Conservation (phyloP, 2,888 invertebrate genomes). For the Lepidonotus clava region DNA sequence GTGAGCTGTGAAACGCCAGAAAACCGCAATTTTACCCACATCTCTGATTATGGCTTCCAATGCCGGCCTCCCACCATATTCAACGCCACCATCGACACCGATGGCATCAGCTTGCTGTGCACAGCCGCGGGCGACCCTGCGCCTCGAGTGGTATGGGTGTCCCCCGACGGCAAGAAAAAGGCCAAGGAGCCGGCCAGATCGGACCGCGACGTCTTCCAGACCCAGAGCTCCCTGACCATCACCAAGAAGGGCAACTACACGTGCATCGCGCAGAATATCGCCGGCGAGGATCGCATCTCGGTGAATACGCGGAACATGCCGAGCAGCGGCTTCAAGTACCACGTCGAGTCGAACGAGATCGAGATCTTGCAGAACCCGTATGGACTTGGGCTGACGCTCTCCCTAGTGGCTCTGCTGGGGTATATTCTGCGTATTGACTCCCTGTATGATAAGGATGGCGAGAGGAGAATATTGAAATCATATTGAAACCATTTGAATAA, state of each 20-base stretch:
- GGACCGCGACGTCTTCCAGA: constrained; percentile 55
- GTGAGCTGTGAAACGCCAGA: constrained; percentile 61
- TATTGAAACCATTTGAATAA: no score
- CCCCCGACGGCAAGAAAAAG: constrained; percentile 50
- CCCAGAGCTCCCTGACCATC: constrained; percentile 58
- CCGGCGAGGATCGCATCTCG: constrained; percentile 59
- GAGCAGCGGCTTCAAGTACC: constrained; percentile 56
- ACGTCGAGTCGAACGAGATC: constrained; percentile 60
- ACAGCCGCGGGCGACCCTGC: constrained; percentile 65
- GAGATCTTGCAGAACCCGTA: constrained; percentile 64
- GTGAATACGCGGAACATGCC: constrained; percentile 62
- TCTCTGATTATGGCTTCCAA: constrained; percentile 61
- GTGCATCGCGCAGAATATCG: constrained; percentile 61
- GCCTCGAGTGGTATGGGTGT: constrained; percentile 62
- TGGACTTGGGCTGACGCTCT: constrained; percentile 58
- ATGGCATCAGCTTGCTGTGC: constrained; percentile 62
- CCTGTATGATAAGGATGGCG: constrained; percentile 2
- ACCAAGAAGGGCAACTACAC: constrained; percentile 64
- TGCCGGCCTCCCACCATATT: constrained; percentile 63
- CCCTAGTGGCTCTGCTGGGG: constrained; percentile 59
- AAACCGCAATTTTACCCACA: constrained; percentile 59
- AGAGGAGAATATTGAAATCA: no score
- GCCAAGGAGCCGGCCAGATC: constrained; percentile 37
- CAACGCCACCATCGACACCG: constrained; percentile 63
- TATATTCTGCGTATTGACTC: constrained; percentile 57